These are phyloP conservation scores for Trogon surrucura DNA, from an alignment of 2,113 vertebrate species.

Conservation along the genomic window DNA sequence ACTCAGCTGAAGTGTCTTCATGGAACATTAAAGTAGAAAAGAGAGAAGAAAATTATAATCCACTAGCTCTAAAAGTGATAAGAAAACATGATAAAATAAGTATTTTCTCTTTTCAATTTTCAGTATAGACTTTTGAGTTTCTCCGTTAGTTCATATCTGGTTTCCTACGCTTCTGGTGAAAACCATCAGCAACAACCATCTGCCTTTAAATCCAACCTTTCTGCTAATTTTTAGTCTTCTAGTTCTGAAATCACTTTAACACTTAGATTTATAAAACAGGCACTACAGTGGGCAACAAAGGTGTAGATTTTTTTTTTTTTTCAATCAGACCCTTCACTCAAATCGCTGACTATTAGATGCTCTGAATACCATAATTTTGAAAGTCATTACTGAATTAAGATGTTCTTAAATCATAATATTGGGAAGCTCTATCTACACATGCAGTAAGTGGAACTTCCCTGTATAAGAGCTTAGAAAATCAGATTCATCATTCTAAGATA, in stretches of 20 bases:
- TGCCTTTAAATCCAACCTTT: not conserved
- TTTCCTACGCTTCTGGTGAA: not conserved
- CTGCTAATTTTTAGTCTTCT: not conserved
- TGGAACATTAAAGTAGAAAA: not conserved
- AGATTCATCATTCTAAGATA: not conserved
- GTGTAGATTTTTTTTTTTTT: not conserved
- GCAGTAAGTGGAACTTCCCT: not conserved
- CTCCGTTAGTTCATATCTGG: not conserved
- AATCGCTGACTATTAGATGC: not conserved
- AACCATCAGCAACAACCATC: not conserved
- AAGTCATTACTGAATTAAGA: not conserved
- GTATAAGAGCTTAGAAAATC: not conserved
- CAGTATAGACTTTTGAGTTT: not conserved
- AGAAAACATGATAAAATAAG: not conserved
- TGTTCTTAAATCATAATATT: not conserved
- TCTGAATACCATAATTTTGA: not conserved
- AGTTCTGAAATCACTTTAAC: not conserved
- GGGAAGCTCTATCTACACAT: not conserved
- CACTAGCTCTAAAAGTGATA: not conserved
- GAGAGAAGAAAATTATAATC: not conserved
- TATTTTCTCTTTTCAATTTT: not conserved
- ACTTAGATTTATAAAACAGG: not conserved
- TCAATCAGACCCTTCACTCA: rapidly evolving
- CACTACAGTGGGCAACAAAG: not conserved
- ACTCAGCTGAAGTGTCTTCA: not conserved